Conservation (phyloP, 2,113 vertebrate genomes). For the Ceyx cyanopectus region DNA sequence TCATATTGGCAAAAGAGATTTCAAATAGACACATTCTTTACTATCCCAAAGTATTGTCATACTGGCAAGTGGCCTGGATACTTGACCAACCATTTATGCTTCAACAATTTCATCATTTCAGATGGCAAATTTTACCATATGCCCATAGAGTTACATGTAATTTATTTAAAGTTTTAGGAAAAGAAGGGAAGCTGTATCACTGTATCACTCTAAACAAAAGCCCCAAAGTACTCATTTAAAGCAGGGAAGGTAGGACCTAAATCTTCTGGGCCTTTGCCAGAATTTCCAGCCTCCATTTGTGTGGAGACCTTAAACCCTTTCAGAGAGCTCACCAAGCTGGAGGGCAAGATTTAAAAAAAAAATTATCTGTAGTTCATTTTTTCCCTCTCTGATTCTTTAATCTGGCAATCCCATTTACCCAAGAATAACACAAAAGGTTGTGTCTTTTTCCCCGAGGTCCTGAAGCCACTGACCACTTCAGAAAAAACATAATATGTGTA, state of each 20-base stretch:
- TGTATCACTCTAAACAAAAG: neutral
- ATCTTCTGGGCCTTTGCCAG: neutral
- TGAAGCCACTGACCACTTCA: slow-evolving; percentile 9
- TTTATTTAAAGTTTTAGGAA: neutral
- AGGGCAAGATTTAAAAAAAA: neutral
- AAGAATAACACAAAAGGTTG: neutral
- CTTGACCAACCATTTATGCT: neutral
- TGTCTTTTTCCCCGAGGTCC: neutral
- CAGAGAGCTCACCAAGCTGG: neutral
- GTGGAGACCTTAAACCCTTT: neutral
- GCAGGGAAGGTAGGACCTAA: neutral
- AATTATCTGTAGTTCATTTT: neutral
- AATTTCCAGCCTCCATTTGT: neutral
- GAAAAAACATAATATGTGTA: neutral
- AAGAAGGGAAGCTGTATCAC: neutral
- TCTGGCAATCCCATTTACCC: neutral
- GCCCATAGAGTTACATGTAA: neutral
- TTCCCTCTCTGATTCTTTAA: neutral
- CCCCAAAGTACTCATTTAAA: neutral
- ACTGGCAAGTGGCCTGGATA: neutral
- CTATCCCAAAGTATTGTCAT: neutral
- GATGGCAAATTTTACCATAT: rapidly evolving
- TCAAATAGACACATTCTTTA: neutral
- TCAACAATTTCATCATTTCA: neutral
- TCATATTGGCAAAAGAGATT: neutral